Base-by-base conservation (phyloP, 2,113 vertebrate genomes). In the Suncus etruscus region DNA sequence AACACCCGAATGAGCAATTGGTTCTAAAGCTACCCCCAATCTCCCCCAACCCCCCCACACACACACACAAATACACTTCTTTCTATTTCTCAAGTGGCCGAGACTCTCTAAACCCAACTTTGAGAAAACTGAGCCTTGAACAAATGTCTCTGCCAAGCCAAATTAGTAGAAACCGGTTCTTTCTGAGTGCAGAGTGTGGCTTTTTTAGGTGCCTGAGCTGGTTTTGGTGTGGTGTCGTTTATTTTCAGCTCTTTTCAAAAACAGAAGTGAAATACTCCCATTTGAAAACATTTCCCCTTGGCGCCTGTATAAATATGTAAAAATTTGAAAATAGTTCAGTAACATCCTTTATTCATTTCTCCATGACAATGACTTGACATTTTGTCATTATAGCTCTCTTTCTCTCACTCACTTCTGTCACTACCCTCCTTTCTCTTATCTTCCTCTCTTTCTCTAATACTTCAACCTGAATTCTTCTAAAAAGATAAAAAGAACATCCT, bases 201-300 rank as follows among this genome's bases (percentile, higher is more conserved):
- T 54, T 54, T 66, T 16, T 1, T 22, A 51, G 48, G 3, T 32
- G 32, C n/a, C 29, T 3, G 0, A 15, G 10, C 32, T 0, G 0
- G 75, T 25, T 29, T 78, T 77, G 45, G 66, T 24, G 58, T 90
- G 75, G 45, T 45, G 6, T 47, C 8, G 47, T 32, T 29, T 32
- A 32, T 50, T 9, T 50, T 66, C 1, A 1, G 66, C 12, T 39
- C 27, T 27, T 0, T 0, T 16, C 8, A 27, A 1, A 32, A 10
- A 20, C 76, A 14, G n/a, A 29, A 25, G 65, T 18, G 31, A 31
- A 79, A 47, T 11, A 70, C 25, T n/a, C 70, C 24, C 32, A 4
- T 51, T 27, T 11, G 66, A 66, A 69, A 89, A 91, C 27, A 73
- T 50, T 4, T 54, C 16, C 54, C 24, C 39, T 2, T 76, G 63